Evolutionary conservation across 2,113 vertebrate species (phyloP).

Genomic region (Platichthys stellatus): DNA sequence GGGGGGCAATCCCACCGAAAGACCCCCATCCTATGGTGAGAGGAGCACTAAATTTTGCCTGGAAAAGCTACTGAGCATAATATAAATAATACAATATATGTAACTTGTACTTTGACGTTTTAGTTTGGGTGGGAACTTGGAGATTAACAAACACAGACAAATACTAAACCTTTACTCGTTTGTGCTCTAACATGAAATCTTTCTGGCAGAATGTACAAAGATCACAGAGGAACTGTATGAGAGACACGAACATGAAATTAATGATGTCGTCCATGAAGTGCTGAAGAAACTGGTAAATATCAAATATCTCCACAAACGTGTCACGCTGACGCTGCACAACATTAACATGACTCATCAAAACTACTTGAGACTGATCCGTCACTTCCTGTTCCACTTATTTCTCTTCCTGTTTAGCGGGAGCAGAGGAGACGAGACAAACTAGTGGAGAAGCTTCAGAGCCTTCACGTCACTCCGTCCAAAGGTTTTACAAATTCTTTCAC

Average conservation of each 20-base stretch:
- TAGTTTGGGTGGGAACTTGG: too few relatives aligned
- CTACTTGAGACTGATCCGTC: rapidly evolving
- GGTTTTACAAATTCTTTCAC: constrained; percentile 30
- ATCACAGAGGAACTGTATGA: constrained; percentile 60
- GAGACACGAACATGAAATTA: constrained; percentile 55
- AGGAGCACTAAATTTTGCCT: neutral
- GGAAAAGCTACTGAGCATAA: too few relatives aligned
- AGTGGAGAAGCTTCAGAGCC: neutral
- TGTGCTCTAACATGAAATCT: neutral
- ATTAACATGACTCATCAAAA: constrained; percentile 6
- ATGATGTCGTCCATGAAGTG: constrained; percentile 43
- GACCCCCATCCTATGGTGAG: constrained; percentile 70
- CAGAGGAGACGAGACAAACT: neutral
- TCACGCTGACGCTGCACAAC: neutral
- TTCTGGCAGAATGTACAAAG: constrained; percentile 62
- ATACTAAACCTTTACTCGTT: neutral
- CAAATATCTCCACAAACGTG: neutral
- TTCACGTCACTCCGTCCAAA: constrained; percentile 2
- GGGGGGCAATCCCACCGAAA: neutral
- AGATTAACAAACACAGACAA: too few relatives aligned
- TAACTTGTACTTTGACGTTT: too few relatives aligned
- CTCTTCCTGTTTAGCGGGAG: constrained; percentile 60
- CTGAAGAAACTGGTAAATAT: constrained; percentile 70
- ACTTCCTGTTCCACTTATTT: neutral
- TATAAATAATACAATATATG: too few relatives aligned